Evolutionary conservation across 2,113 vertebrate species (phyloP).

Genomic region (Chaetodon trifascialis): DNA sequence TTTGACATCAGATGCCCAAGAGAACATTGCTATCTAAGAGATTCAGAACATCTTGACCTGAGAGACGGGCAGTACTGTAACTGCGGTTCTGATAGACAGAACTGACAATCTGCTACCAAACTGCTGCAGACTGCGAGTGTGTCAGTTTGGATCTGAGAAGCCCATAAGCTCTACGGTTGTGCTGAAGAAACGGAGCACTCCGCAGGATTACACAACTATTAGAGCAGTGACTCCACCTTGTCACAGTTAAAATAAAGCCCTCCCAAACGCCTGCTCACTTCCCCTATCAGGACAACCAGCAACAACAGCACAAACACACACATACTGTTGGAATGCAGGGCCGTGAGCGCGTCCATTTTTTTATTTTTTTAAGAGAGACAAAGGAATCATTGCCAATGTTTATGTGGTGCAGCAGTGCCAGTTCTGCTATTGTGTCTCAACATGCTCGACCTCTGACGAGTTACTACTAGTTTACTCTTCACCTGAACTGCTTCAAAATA

Average conservation of each 20-base stretch:
- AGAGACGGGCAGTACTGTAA: not conserved
- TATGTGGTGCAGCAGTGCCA: conserved; percentile 54
- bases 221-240: conserved; percentile 75
- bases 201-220: conserved; percentile 73
- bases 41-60: conserved; percentile 8
- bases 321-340: conserved; percentile 68
- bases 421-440: conserved; percentile 70
- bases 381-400: conserved; percentile 64
- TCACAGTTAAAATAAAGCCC: conserved; percentile 69
- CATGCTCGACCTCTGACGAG: conserved; percentile 64
- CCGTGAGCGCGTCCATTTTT: conserved; percentile 34
- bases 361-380: conserved; percentile 52
- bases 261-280: conserved; percentile 71
- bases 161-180: conserved; percentile 16
- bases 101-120: not conserved
- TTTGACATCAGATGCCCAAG: not conserved
- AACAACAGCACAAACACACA: conserved; percentile 70
- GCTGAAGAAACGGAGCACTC: conserved; percentile 49
- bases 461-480: conserved; percentile 54
- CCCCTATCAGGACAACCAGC: conserved; percentile 71
- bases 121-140: conserved; percentile 3
- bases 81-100: not conserved
- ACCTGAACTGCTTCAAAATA: conserved; percentile 23
- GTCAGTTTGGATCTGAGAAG: conserved; percentile 12
- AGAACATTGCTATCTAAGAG: not conserved